phyloP scores from a whole-genome alignment of 2,888 invertebrate genomes.

The Temnothorax rugatulus region DNA sequence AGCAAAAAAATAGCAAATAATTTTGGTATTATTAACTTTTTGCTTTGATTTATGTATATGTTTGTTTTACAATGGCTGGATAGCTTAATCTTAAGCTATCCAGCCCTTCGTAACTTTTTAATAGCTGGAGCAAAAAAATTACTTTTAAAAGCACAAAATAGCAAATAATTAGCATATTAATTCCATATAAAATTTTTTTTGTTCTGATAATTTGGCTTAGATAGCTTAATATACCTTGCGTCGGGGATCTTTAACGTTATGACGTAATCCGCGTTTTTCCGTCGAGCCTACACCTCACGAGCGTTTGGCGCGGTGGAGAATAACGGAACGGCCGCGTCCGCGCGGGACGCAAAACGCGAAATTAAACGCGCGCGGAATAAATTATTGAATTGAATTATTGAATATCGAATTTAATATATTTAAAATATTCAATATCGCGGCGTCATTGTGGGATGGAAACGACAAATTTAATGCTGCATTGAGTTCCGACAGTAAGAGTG shows the following conservation, averaged over 20 bases:
- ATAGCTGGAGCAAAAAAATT: no score
- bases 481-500: background rate
- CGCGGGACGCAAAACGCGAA: background rate
- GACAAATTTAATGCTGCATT: background rate
- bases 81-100: no score
- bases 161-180: no score
- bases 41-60: no score
- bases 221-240: no score
- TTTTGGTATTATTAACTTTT: no score
- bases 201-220: no score
- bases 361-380: constrained; percentile 2
- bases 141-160: no score
- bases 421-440: background rate
- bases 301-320: background rate
- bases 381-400: background rate
- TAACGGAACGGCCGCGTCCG: background rate
- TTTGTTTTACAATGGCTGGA: no score
- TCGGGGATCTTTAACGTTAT: constrained; percentile 9
- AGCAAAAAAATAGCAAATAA: no score
- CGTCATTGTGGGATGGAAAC: background rate
- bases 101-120: no score
- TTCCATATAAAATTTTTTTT: no score
- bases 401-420: background rate
- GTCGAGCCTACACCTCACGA: background rate
- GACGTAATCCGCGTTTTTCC: constrained; percentile 18